Percentiles rank a stretch among this genome's conserved stretches.
These are phyloP conservation scores for Pseudomyrmex sp. DNA, from an alignment of 1,140 invertebrate species.

Conservation along the genomic window DNA sequence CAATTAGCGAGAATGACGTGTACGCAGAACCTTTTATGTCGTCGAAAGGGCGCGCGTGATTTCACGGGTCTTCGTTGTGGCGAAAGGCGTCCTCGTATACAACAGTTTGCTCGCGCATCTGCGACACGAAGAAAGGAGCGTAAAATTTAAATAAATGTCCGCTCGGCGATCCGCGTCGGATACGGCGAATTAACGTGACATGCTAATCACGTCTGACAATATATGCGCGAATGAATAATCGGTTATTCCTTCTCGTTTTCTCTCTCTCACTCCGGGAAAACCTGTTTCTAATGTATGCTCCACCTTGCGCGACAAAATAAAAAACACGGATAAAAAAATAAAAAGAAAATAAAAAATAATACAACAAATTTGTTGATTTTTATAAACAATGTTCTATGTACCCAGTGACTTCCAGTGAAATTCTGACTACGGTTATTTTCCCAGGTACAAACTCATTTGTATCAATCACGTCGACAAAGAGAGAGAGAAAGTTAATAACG, in stretches of 20 bases:
- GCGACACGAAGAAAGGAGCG: constrained; percentile 77
- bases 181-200: constrained; percentile 81
- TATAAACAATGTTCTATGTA: neutral
- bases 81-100: constrained; percentile 21
- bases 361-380: no score
- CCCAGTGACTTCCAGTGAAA: neutral
- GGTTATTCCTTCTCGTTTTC: constrained; percentile 33
- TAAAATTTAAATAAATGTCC: constrained; percentile 84
- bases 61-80: constrained; percentile 78
- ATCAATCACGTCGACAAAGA: constrained; percentile 1
- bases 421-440: neutral
- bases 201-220: constrained; percentile 79
- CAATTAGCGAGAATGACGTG: constrained; percentile 50
- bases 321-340: neutral
- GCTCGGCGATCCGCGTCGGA: constrained; percentile 73
- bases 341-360: no score
- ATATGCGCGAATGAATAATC: constrained; percentile 74
- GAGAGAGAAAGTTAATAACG: neutral
- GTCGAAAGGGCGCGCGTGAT: constrained; percentile 70
- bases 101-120: constrained; percentile 68
- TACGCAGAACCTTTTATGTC: constrained; percentile 67
- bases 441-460: neutral
- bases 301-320: constrained; percentile 16
- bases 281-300: constrained; percentile 66
- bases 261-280: constrained; percentile 53